A percentile compares a stretch with the other conserved stretches of the same genome.
phyloP scores from a whole-genome alignment of 2,113 vertebrate species.

The Odontophorus gujanensis region DNA sequence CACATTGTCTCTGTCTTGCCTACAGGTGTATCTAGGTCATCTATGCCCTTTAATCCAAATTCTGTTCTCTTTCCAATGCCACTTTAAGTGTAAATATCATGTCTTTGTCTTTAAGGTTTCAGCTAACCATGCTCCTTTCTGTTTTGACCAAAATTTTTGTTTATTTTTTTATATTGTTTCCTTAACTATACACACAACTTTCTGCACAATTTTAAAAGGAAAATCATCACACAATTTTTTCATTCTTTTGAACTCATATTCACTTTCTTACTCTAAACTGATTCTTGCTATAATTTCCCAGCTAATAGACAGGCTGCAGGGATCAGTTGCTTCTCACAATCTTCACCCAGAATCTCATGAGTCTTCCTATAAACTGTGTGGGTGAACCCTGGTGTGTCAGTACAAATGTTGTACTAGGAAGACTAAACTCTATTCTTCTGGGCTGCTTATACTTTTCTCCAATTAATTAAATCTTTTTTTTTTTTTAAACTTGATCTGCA shows the following conservation, averaged over 20 bases:
- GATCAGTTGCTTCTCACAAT: background rate
- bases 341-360: background rate
- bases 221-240: conserved; percentile 1
- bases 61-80: background rate
- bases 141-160: background rate
- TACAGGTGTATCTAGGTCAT: background rate
- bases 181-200: background rate
- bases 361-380: background rate
- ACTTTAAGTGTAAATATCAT: background rate
- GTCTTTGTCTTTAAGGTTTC: background rate
- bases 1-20: background rate
- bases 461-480: background rate
- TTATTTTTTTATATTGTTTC: background rate
- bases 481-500: background rate
- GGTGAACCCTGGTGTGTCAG: background rate
- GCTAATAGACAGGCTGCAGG: background rate
- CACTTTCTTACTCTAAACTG: background rate
- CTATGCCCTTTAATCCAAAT: background rate
- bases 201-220: background rate
- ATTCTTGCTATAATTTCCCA: background rate
- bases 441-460: background rate
- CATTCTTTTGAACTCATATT: background rate
- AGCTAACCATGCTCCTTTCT: background rate
- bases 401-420: background rate
- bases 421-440: background rate